Evolutionary conservation across 2,888 invertebrate genomes (phyloP).

Genomic region (Latrodectus hesperus): DNA sequence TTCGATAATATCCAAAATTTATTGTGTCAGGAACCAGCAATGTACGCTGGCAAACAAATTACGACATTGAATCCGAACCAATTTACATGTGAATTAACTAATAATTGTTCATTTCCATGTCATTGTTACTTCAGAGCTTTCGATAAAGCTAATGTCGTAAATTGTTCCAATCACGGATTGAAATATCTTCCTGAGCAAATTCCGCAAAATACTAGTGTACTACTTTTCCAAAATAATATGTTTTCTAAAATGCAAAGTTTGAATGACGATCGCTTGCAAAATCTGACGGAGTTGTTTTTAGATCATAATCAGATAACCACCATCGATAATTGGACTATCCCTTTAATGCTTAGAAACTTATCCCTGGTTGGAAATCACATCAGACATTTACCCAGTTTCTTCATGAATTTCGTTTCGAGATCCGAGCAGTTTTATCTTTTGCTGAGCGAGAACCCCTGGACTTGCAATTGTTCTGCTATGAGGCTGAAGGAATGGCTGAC

Average conservation of each 20-base stretch:
- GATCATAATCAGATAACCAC: conserved; percentile 69
- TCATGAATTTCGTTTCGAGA: conserved; percentile 54
- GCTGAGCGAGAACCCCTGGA: conserved; percentile 70
- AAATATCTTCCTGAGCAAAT: conserved; percentile 28
- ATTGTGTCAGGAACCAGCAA: conserved; percentile 33
- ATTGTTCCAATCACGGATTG: conserved; percentile 50
- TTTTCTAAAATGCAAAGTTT: conserved; percentile 45
- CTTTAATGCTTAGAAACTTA: conserved; percentile 39
- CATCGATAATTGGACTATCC: conserved; percentile 50
- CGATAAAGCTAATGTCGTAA: conserved; percentile 51
- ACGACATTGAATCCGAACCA: conserved; percentile 14
- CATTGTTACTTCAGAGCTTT: conserved; percentile 56
- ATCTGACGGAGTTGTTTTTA: conserved; percentile 66
- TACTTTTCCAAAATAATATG: conserved; percentile 47
- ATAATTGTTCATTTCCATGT: conserved; percentile 59
- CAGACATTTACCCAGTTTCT: conserved; percentile 44
- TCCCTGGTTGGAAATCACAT: conserved; percentile 68
- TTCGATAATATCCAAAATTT: conserved; percentile 31
- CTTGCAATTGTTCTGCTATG: conserved; percentile 70
- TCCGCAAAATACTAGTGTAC: conserved; percentile 51
- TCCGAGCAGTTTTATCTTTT: conserved; percentile 19
- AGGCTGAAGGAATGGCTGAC: conserved; percentile 70
- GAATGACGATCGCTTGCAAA: conserved; percentile 42
- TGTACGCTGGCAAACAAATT: conserved; percentile 21
- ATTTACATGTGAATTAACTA: conserved; percentile 61